These are phyloP conservation scores for Andrena bicolor DNA, from an alignment of 2,888 invertebrate species.

Conservation along the genomic window DNA sequence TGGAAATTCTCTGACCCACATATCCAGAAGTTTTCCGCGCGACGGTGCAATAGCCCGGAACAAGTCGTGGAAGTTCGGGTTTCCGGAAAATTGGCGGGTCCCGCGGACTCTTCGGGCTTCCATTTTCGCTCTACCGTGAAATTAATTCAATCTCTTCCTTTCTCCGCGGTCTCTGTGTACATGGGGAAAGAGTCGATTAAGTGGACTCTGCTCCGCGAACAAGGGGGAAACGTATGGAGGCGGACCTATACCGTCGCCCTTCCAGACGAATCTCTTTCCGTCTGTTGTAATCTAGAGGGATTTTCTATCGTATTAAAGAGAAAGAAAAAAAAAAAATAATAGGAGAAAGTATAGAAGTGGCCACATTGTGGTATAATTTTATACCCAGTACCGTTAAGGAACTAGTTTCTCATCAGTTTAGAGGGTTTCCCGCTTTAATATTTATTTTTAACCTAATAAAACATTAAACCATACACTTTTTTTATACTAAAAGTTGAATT, in stretches of 20 bases:
- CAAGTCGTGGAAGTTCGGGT: conserved; percentile 9
- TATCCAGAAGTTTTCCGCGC: conserved; percentile 35
- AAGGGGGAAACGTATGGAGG: background rate
- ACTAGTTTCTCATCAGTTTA: too few species aligned
- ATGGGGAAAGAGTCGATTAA: conserved; percentile 36
- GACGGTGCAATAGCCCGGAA: conserved; percentile 2
- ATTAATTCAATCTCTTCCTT: conserved; percentile 48
- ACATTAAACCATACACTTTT: too few species aligned
- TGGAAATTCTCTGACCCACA: conserved; percentile 46
- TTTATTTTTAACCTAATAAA: too few species aligned
- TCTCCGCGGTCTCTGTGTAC: conserved; percentile 5
- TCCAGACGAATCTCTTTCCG: background rate
- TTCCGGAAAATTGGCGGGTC: conserved; percentile 39
- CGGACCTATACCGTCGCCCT: background rate
- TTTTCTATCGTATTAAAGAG: background rate
- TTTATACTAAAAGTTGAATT: too few species aligned
- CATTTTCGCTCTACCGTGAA: conserved; percentile 53
- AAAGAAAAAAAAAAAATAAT: too few species aligned
- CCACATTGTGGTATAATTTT: too few species aligned
- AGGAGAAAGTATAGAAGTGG: too few species aligned
- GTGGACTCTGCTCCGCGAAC: background rate
- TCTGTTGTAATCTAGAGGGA: background rate
- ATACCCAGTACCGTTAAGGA: too few species aligned
- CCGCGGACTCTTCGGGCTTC: conserved; percentile 24
- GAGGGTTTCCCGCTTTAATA: too few species aligned